A percentile compares a stretch with the other conserved stretches of the same genome.
Conservation (phyloP, 2,113 vertebrate species). For the Coptodon bakossiorum region DNA sequence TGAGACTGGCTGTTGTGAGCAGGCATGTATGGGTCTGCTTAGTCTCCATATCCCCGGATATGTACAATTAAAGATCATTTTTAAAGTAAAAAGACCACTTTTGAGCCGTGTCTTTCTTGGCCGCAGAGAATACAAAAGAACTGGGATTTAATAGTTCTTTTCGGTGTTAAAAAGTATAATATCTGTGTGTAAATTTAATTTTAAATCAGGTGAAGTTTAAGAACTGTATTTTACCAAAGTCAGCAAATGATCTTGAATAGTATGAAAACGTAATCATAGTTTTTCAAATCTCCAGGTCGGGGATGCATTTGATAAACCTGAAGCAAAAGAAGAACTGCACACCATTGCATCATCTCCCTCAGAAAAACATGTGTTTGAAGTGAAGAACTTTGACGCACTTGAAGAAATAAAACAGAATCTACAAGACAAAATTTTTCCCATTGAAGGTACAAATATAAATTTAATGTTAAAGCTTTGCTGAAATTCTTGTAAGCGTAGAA, state of each 20-base stretch:
- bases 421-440: background rate
- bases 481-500: background rate
- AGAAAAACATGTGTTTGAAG: background rate
- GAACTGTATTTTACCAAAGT: background rate
- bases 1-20: too few species aligned
- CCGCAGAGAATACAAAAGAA: too few species aligned
- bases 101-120: too few species aligned
- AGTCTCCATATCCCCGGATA: too few species aligned
- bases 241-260: background rate
- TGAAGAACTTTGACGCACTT: rapidly evolving
- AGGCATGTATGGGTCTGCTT: too few species aligned
- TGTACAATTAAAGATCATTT: too few species aligned
- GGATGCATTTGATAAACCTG: rapidly evolving
- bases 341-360: background rate
- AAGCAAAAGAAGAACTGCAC: background rate
- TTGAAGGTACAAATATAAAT: background rate
- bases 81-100: too few species aligned
- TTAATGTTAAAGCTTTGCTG: background rate
- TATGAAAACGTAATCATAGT: background rate
- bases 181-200: background rate
- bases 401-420: background rate
- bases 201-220: background rate
- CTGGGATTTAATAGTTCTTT: too few species aligned
- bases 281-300: background rate
- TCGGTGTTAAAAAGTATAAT: background rate